These are phyloP conservation scores for Dolichallabes microphthalmus DNA, from an alignment of 2,113 vertebrate species.

Conservation along the genomic window DNA sequence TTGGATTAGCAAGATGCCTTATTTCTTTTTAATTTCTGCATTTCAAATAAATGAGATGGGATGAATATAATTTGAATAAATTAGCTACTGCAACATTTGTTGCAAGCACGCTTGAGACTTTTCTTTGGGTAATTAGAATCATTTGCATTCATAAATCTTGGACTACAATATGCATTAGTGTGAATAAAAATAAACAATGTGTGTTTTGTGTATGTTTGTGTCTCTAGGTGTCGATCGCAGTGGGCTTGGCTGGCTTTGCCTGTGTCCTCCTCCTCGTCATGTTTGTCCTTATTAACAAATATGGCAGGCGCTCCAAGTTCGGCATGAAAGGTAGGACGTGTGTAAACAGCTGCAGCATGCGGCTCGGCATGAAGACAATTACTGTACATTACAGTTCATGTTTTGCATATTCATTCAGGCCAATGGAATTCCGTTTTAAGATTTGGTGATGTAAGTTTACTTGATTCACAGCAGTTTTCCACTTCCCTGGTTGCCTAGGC, in stretches of 20 bases:
- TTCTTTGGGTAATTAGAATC: not conserved
- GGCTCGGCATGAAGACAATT: not conserved
- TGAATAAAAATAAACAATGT: not conserved
- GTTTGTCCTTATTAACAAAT: conserved; percentile 95
- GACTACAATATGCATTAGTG: not conserved
- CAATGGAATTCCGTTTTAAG: not conserved
- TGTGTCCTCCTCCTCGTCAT: conserved; percentile 88
- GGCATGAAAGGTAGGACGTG: conserved; percentile 90
- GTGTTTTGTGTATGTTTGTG: conserved; percentile 18
- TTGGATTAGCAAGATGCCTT: not conserved
- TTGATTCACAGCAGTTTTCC: not conserved
- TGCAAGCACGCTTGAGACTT: not conserved
- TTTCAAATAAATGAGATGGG: too few species aligned
- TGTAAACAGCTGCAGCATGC: conserved; percentile 29
- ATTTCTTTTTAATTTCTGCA: not conserved
- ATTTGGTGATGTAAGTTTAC: not conserved
- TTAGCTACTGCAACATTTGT: not conserved
- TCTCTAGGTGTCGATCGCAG: conserved; percentile 86
- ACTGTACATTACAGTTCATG: not conserved
- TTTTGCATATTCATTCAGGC: not conserved
- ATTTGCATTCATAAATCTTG: not conserved
- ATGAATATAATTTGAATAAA: not conserved
- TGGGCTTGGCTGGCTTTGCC: conserved; percentile 88
- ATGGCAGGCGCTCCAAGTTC: conserved; percentile 89
- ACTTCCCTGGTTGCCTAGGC: not conserved